Base-by-base conservation (phyloP, 1,140 invertebrate species). In the Ostrea edulis region DNA sequence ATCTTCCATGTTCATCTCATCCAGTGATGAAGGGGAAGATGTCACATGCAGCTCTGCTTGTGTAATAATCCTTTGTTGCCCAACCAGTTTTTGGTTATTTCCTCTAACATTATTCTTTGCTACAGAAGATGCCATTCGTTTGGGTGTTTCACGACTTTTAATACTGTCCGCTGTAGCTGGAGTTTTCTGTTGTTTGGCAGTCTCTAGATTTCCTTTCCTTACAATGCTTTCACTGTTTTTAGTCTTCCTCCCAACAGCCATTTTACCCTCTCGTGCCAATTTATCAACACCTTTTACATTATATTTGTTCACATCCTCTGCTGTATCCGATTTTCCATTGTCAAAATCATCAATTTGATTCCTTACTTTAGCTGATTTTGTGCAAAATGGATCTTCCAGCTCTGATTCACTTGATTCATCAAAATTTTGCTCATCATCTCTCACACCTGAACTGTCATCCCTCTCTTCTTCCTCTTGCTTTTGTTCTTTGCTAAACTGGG, bases 21-120 rank as follows among this genome's bases (percentile, higher is more conserved):
- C 68, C 22, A 22, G 9, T 11, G 68, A 77, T 12, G 68, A 77
- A 12, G 29, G 68, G 22, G 68, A 77, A 77, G 68, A 29, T 29
- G 68, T 77, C 22, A 77, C 29, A 35, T 77, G 68, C 11, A 77
- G 68, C 68, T 77, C 68, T 14, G 68, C 68, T 77, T 62, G 55
- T 62, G 68, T 77, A 14, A 77, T 77, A 4, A 77, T 29, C 29
- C 25, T 77, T 12, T 77, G 29, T 2, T 9, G 25, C 11, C 22
- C 25, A 35, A 14, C 12, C 29, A 35, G 3, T 25, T 25, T 77
- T 77, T 35, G 8, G 68, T 22, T 29, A 35, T 8, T 35, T 77
- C 25, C 29, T 12, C 11, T 22, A 14, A 12, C 22, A 35, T 29
- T 77, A 14, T 11, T 77, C 22, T 77, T 77, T 77, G 68, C 22